A percentile compares a stretch with the other conserved stretches of the same genome.
Evolutionary conservation across 2,888 invertebrate genomes (phyloP).

Genomic region (Phanerotoma sp.): DNA sequence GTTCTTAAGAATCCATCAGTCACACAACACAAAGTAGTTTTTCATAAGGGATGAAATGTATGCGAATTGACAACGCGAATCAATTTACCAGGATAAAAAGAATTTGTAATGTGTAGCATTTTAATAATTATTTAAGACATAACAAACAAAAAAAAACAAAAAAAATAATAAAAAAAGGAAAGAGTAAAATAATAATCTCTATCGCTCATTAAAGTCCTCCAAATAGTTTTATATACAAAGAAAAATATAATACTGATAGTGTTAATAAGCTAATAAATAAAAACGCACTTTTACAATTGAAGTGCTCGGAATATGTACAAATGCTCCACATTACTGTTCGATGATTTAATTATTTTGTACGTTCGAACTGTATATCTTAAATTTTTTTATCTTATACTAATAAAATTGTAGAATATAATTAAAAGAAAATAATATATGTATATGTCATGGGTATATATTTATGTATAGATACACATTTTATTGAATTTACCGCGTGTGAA

Average conservation of each 20-base stretch:
- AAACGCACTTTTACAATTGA: not conserved
- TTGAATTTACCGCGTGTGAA: not conserved
- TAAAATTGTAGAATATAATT: not conserved
- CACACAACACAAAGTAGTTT: conserved; percentile 37
- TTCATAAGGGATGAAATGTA: conserved; percentile 2
- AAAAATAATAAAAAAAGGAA: not conserved
- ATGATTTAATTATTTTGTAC: conserved; percentile 5
- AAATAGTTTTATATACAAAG: too few species aligned
- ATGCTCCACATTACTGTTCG: conserved; percentile 10
- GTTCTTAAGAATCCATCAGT: conserved; percentile 44
- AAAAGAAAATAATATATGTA: not conserved
- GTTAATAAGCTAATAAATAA: too few species aligned
- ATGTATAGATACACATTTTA: not conserved
- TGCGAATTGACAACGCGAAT: not conserved
- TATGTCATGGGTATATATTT: not conserved
- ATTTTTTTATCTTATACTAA: conserved; percentile 3
- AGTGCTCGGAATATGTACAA: too few species aligned
- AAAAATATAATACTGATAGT: too few species aligned
- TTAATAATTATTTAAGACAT: conserved; percentile 12
- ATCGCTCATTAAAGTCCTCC: too few species aligned
- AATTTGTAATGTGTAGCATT: conserved; percentile 9
- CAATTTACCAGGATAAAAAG: not conserved
- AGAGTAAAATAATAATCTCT: too few species aligned
- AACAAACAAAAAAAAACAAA: not conserved
- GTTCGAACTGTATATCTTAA: not conserved